Conservation (phyloP, 2,113 vertebrate species). For the Urocynchramus pylzowi region DNA sequence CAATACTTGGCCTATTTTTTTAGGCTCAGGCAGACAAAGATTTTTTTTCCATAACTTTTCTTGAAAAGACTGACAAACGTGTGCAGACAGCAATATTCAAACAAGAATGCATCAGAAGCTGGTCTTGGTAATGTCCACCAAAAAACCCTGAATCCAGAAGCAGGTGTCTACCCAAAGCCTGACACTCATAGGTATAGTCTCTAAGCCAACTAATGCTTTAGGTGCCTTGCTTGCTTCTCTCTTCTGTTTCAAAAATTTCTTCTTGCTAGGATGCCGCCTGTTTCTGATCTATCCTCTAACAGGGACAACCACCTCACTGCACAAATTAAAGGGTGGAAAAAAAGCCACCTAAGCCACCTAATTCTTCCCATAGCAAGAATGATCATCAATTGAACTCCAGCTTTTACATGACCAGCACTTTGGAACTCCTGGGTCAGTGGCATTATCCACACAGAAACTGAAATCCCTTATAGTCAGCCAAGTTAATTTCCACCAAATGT, state of each 20-base stretch:
- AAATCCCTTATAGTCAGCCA: not conserved
- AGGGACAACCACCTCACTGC: not conserved
- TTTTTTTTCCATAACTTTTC: not conserved
- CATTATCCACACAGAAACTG: not conserved
- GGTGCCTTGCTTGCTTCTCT: not conserved
- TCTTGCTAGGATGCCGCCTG: not conserved
- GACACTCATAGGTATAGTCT: not conserved
- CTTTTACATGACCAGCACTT: not conserved
- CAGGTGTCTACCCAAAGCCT: not conserved
- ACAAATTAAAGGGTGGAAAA: not conserved
- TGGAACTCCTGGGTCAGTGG: not conserved
- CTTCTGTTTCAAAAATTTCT: not conserved
- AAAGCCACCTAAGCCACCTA: not conserved
- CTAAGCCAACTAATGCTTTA: not conserved
- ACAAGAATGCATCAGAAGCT: not conserved
- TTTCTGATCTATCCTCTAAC: not conserved
- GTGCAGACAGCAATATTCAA: not conserved
- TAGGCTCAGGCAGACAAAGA: not conserved
- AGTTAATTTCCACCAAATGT: not conserved
- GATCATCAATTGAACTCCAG: not conserved
- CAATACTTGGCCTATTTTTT: not conserved
- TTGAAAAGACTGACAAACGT: not conserved
- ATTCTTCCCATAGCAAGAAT: not conserved
- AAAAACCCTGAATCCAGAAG: not conserved
- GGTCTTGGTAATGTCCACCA: not conserved